Conservation (phyloP, 1,140 invertebrate genomes). For the Brachionus sp. region DNA sequence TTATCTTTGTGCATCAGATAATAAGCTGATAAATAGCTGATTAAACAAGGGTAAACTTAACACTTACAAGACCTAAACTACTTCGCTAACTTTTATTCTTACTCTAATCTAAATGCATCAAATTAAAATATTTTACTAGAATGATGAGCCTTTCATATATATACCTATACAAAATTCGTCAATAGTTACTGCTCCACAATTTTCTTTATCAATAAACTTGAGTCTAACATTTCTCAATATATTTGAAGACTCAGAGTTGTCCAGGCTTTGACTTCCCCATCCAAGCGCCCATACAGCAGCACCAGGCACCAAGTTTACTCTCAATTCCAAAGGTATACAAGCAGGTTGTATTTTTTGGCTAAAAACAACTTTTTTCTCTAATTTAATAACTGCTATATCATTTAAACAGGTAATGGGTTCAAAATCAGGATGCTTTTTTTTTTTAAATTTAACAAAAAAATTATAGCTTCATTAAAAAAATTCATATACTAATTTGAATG, state of each 20-base stretch:
- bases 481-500: background rate
- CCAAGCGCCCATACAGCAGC: background rate
- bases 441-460: no score
- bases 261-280: background rate
- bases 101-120: background rate
- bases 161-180: background rate
- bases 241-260: background rate
- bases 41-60: no score
- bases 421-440: background rate
- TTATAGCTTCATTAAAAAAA: no score
- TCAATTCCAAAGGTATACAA: background rate
- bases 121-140: background rate
- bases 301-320: background rate
- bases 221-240: background rate
- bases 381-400: background rate
- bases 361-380: background rate
- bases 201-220: background rate
- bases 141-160: background rate
- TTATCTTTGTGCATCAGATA: no score
- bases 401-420: background rate
- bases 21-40: no score
- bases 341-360: background rate
- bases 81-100: no score
- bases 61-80: no score
- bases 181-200: background rate